phyloP scores from a whole-genome alignment of 2,888 invertebrate genomes.

The Athrips mouffetella region DNA sequence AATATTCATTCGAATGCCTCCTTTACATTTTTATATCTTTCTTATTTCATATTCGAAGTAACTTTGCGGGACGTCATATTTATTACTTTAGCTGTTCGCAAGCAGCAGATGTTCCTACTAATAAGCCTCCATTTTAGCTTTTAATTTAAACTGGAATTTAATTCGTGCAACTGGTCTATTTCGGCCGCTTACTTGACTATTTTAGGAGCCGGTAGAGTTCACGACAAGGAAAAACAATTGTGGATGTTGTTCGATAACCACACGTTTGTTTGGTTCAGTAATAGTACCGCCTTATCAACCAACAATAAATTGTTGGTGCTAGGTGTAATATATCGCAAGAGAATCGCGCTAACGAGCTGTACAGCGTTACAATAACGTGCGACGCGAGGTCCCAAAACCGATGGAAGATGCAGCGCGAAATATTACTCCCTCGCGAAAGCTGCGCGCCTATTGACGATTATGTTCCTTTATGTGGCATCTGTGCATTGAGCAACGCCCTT shows the following conservation, averaged over 20 bases:
- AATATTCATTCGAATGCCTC: constrained; percentile 45
- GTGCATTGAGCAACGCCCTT: constrained; percentile 47
- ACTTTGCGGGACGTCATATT: constrained; percentile 35
- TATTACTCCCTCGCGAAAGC: constrained; percentile 28
- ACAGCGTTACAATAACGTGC: constrained; percentile 33
- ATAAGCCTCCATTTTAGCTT: constrained; percentile 1
- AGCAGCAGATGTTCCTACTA: constrained; percentile 15
- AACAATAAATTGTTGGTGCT: constrained; percentile 55
- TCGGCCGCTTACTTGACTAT: no score
- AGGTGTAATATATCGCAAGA: constrained; percentile 46
- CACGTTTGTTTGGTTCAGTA: constrained; percentile 52
- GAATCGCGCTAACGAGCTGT: constrained; percentile 46
- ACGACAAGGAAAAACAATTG: constrained; percentile 32
- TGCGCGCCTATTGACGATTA: constrained; percentile 31
- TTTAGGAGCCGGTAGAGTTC: no score
- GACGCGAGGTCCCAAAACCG: constrained; percentile 33
- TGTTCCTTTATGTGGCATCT: constrained; percentile 53
- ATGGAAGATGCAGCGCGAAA: constrained; percentile 37
- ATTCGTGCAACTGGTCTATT: constrained; percentile 3
- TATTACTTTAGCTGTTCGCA: constrained; percentile 31
- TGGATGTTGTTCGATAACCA: constrained; percentile 41
- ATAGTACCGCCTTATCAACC: constrained; percentile 48
- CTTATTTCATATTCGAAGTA: constrained; percentile 40
- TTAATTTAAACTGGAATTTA: not conserved
- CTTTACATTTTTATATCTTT: constrained; percentile 44